A percentile compares a stretch with the other conserved stretches of the same genome.
Evolutionary conservation across 1,140 invertebrate species (phyloP).

Genomic region (Sycobia sp.): DNA sequence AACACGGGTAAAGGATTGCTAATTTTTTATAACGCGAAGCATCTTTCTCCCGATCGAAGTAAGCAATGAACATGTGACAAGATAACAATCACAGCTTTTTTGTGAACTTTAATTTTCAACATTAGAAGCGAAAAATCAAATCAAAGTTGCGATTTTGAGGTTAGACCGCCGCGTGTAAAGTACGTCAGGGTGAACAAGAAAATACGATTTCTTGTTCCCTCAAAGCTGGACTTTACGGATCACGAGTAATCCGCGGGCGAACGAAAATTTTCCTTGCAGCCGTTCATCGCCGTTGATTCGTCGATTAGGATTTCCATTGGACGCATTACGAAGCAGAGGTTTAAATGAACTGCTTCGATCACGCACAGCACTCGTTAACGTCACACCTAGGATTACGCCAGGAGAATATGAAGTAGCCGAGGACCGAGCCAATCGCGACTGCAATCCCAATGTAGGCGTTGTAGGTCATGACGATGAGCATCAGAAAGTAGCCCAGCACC

Average conservation of each 20-base stretch:
- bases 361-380: slow-evolving; percentile 44
- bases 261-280: not conserved
- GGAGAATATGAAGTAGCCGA: slow-evolving; percentile 72
- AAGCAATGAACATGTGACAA: too few relatives aligned
- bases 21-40: too few relatives aligned
- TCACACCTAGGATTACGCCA: slow-evolving; percentile 62
- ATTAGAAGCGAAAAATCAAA: too few relatives aligned
- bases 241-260: not conserved
- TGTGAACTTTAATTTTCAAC: too few relatives aligned
- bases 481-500: slow-evolving; percentile 71
- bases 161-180: too few relatives aligned
- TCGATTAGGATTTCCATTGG: not conserved
- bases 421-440: slow-evolving; percentile 66
- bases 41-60: too few relatives aligned
- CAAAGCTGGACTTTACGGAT: too few relatives aligned
- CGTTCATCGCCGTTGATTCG: not conserved
- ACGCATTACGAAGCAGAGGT: not conserved
- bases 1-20: too few relatives aligned
- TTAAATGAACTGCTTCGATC: not conserved
- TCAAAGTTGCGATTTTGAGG: too few relatives aligned
- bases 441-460: slow-evolving; percentile 74
- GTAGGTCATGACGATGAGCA: slow-evolving; percentile 82
- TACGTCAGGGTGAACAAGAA: too few relatives aligned
- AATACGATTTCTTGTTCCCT: too few relatives aligned
- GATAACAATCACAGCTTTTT: too few relatives aligned